phyloP scores from a whole-genome alignment of 2,113 vertebrate species.

The Choloepus hoffmanni region DNA sequence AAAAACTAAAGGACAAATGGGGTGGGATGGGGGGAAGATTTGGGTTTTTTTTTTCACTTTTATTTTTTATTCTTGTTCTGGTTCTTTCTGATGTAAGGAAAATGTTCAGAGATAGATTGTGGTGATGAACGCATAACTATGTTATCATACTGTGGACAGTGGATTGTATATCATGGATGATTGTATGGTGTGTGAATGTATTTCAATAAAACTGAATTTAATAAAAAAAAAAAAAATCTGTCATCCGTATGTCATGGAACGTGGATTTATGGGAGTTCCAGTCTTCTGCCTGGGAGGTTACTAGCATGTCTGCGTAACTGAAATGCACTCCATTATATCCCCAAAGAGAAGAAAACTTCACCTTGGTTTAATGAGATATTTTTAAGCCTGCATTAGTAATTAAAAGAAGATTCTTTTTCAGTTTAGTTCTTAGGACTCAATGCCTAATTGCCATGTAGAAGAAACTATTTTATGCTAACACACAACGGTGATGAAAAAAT shows the following conservation, averaged over 20 bases:
- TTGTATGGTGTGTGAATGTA: too few species aligned
- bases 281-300: neutral
- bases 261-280: neutral
- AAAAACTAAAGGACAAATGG: too few species aligned
- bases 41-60: too few species aligned
- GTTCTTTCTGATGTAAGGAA: too few species aligned
- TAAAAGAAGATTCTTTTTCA: conserved; percentile 28
- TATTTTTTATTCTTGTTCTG: too few species aligned
- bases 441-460: conserved; percentile 49
- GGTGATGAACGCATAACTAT: too few species aligned
- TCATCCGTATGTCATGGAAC: neutral
- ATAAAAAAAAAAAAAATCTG: neutral
- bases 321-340: neutral
- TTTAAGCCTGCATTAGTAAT: neutral
- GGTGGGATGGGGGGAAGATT: too few species aligned
- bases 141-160: too few species aligned
- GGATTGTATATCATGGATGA: too few species aligned
- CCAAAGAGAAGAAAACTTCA: neutral
- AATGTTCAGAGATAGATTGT: too few species aligned
- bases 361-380: conserved; percentile 45
- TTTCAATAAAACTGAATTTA: too few species aligned
- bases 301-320: neutral
- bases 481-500: conserved; percentile 60
- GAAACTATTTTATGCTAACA: conserved; percentile 33
- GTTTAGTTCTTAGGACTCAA: neutral